Base-by-base conservation (phyloP, 2,888 invertebrate species). In the Eustalomyia histrio region DNA sequence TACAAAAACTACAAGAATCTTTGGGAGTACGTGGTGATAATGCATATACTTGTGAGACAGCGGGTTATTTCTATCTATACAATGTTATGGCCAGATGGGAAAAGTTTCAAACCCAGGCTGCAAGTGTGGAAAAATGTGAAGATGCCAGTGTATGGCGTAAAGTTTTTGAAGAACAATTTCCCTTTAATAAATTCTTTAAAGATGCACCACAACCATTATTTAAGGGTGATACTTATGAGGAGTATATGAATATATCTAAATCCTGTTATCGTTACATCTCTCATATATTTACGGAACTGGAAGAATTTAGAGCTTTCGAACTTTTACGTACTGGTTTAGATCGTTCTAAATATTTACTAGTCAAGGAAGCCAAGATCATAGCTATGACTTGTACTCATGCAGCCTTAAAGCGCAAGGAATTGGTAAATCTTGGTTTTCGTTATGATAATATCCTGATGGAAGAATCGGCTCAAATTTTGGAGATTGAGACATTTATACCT, bases 351-450 rank as follows among this genome's bases (percentile, higher is more conserved):
- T 99, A 99, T 91, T 92, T 99, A 74, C 92, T 99, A 68, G 99
- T 99, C 0, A 98, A 98, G 88, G 99, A 99, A 90, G 99, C 99
- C 0, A 99, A 99, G 92, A 98, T 99, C 72, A 99, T 99, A 85
- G 99, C 99, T 0, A 99, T 99, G 99, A 99, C 99, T 0, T 99
- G 99, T 92, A 99, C 99, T 0, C 99, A 99, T 90, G 99, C 99
- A 0, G 99, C 99, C 0, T 92, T 99, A 12, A 98, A 99, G 88
- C 93, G 99, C 33, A 95, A 97, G 67, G 99, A 99, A 90, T 92
- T 99, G 4, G 99, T 99, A 0, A 96, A 97, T 88, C 94, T 98
- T 91, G 95, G 96, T 57, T 98, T 98, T 91, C 97, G 97, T 91
- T 99, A 99, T 91, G 99, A 99, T 91, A 99, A 99, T 91, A 99